Conservation (phyloP, 2,113 vertebrate species). For the Sapayoa aenigma region DNA sequence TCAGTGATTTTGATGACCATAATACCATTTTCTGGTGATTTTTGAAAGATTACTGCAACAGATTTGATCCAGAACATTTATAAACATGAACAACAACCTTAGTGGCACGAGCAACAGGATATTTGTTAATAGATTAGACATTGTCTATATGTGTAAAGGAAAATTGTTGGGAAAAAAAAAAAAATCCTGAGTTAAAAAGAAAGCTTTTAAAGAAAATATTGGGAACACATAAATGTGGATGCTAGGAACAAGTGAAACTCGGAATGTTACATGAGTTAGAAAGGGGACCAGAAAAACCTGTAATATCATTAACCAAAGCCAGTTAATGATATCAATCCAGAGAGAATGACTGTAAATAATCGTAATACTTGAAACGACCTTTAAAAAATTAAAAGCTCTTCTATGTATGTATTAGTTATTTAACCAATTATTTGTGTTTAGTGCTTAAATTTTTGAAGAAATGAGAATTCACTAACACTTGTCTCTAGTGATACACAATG, state of each 20-base stretch:
- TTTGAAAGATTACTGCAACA: neutral
- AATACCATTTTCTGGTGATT: neutral
- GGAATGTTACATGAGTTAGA: neutral
- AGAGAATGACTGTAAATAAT: rapidly evolving
- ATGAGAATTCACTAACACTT: neutral
- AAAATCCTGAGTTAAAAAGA: neutral
- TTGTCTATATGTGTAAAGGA: neutral
- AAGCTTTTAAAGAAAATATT: neutral
- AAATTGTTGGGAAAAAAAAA: neutral
- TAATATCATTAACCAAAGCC: neutral
- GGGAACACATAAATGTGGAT: neutral
- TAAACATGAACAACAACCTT: neutral
- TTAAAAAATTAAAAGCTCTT: neutral
- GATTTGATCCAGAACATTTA: neutral
- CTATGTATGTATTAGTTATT: neutral
- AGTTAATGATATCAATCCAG: too few relatives aligned
- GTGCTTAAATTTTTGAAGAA: neutral
- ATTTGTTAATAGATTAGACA: neutral
- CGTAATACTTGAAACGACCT: neutral
- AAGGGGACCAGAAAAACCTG: neutral
- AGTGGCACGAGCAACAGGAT: neutral
- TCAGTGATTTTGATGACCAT: neutral
- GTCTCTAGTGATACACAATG: too few relatives aligned
- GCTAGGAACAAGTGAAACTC: neutral
- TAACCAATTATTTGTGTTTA: neutral